phyloP scores from a whole-genome alignment of 2,113 vertebrate species.

The Manacus vitellinus region DNA sequence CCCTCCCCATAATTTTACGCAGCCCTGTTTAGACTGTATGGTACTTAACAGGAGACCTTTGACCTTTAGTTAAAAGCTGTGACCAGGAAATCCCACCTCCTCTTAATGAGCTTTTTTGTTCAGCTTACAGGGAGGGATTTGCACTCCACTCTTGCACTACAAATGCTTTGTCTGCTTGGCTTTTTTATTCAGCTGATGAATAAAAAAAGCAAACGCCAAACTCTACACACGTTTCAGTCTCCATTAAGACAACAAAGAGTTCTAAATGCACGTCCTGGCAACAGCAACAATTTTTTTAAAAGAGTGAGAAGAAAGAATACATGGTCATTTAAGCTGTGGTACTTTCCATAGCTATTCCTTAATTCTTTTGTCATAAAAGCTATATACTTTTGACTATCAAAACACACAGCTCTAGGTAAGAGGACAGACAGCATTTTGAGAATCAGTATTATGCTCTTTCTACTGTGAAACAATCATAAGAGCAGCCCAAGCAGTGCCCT shows the following conservation, averaged over 20 bases:
- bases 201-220: constrained; percentile 71
- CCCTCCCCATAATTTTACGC: constrained; percentile 62
- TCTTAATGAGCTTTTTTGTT: constrained; percentile 77
- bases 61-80: constrained; percentile 78
- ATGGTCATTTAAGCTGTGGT: constrained; percentile 6
- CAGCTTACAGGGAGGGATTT: constrained; percentile 60
- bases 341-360: background rate
- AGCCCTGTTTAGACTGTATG: constrained; percentile 73
- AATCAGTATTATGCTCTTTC: constrained; percentile 16
- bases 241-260: constrained; percentile 78
- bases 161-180: constrained; percentile 70
- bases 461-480: background rate
- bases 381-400: background rate
- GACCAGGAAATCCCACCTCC: constrained; percentile 78
- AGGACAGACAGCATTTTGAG: background rate
- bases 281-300: background rate
- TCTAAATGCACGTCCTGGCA: constrained; percentile 47
- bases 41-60: constrained; percentile 79
- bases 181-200: constrained; percentile 72
- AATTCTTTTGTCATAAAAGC: background rate
- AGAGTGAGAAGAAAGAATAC: constrained; percentile 3
- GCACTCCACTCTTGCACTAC: constrained; percentile 68
- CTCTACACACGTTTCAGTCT: constrained; percentile 66
- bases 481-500: background rate
- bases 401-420: background rate